These are phyloP conservation scores for Diadegma fenestrale DNA, from an alignment of 2,888 invertebrate genomes.

Conservation along the genomic window DNA sequence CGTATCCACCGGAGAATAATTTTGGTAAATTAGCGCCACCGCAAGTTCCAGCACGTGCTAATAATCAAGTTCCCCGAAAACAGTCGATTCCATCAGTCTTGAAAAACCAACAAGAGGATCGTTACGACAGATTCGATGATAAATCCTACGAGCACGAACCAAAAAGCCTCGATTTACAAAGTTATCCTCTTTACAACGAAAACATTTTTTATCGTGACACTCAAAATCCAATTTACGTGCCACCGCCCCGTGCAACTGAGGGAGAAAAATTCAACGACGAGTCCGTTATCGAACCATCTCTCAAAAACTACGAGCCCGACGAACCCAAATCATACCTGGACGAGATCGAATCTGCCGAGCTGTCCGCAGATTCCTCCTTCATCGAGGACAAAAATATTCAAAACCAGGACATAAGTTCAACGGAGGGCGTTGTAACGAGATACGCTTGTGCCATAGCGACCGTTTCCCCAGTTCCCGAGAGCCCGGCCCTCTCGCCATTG, in stretches of 20 bases:
- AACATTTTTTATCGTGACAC: conserved; percentile 66
- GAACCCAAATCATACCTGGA: conserved; percentile 44
- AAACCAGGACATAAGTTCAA: conserved; percentile 82
- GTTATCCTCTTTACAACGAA: conserved; percentile 51
- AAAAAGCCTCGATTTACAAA: conserved; percentile 50
- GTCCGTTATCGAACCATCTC: neutral
- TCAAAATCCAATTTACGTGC: conserved; percentile 67
- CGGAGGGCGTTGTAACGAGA: conserved; percentile 80
- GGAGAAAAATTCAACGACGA: conserved; percentile 32
- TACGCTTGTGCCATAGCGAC: conserved; percentile 82
- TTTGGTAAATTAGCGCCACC: conserved; percentile 35
- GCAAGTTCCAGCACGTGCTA: conserved; percentile 47
- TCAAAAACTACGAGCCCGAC: conserved; percentile 27
- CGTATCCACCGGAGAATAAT: conserved; percentile 33
- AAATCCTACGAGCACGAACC: conserved; percentile 28
- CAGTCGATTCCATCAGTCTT: conserved; percentile 19
- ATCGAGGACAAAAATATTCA: conserved; percentile 78
- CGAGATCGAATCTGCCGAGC: conserved; percentile 39
- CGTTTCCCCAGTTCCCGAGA: conserved; percentile 76
- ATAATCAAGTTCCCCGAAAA: conserved; percentile 48
- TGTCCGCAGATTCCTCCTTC: conserved; percentile 60
- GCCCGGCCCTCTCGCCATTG: conserved; percentile 60
- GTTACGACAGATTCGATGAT: conserved; percentile 46
- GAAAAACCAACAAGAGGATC: conserved; percentile 50
- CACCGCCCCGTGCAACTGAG: conserved; percentile 50